Evolutionary conservation across 2,113 vertebrate species (phyloP).

Genomic region (Odontophorus gujanensis): DNA sequence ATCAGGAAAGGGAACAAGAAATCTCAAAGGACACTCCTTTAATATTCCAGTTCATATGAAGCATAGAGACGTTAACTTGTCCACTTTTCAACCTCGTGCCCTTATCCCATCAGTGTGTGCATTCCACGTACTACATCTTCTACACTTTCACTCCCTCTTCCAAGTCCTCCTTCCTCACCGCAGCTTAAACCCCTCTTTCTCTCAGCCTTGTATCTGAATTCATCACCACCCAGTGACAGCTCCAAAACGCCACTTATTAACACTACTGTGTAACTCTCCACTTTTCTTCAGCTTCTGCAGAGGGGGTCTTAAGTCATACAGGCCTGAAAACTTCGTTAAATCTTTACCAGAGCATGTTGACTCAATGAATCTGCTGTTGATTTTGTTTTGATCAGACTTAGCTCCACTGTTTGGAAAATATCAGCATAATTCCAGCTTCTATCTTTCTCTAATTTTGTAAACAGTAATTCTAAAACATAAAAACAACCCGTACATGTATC

Average conservation of each 20-base stretch:
- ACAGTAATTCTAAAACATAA: neutral
- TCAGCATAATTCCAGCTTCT: neutral
- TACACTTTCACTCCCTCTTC: neutral
- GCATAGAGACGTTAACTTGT: neutral
- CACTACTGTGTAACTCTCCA: neutral
- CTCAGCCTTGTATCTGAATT: neutral
- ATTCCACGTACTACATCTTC: neutral
- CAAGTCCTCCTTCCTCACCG: neutral
- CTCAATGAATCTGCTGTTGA: neutral
- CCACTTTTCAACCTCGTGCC: neutral
- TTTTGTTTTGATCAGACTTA: neutral
- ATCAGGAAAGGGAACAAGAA: neutral
- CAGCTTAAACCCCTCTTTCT: neutral
- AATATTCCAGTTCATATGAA: neutral
- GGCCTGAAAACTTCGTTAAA: neutral
- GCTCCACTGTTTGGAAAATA: neutral
- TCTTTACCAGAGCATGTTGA: neutral
- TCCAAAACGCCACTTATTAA: neutral
- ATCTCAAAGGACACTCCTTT: neutral
- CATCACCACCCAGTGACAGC: neutral
- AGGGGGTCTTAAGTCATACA: neutral
- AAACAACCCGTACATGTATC: neutral
- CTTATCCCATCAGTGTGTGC: neutral
- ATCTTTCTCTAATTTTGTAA: neutral
- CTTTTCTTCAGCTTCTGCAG: neutral